Evolutionary conservation across 2,888 invertebrate genomes (phyloP).

Genomic region (Xanthorhoe spadicearia): DNA sequence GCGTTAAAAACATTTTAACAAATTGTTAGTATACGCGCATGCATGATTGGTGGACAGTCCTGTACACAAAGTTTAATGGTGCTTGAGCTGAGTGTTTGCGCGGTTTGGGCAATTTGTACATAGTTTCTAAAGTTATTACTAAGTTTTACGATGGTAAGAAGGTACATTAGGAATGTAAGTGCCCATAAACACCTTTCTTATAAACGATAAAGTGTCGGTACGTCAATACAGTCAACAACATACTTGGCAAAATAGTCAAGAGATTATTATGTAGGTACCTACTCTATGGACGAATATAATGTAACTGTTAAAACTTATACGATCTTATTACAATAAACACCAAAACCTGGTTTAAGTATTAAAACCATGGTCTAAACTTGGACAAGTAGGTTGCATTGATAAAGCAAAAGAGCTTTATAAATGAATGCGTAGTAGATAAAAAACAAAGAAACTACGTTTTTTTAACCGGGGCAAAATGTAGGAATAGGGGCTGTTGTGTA

Average conservation of each 20-base stretch:
- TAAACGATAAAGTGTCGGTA: neutral
- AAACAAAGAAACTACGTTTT: too few species aligned
- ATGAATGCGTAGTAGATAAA: too few species aligned
- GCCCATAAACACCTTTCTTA: conserved; percentile 14
- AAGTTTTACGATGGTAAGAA: conserved; percentile 23
- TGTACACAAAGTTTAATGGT: conserved; percentile 37
- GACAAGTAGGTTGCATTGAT: too few species aligned
- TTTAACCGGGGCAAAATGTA: too few species aligned
- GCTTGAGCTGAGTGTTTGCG: conserved; percentile 36
- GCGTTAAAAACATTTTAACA: too few species aligned
- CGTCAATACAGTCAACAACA: neutral
- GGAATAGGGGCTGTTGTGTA: too few species aligned
- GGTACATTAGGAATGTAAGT: conserved; percentile 20
- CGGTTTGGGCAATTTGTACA: conserved; percentile 32
- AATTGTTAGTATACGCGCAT: neutral
- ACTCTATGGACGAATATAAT: too few species aligned
- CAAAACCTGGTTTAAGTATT: too few species aligned
- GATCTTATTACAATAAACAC: too few species aligned
- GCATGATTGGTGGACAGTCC: neutral
- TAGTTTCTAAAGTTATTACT: conserved; percentile 37
- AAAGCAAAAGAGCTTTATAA: too few species aligned
- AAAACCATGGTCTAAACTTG: too few species aligned
- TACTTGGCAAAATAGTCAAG: neutral
- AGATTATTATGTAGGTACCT: neutral
- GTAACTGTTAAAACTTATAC: too few species aligned